Conservation (phyloP, 2,797 vertebrate genomes). For the Otolemur crassicaudatus region DNA sequence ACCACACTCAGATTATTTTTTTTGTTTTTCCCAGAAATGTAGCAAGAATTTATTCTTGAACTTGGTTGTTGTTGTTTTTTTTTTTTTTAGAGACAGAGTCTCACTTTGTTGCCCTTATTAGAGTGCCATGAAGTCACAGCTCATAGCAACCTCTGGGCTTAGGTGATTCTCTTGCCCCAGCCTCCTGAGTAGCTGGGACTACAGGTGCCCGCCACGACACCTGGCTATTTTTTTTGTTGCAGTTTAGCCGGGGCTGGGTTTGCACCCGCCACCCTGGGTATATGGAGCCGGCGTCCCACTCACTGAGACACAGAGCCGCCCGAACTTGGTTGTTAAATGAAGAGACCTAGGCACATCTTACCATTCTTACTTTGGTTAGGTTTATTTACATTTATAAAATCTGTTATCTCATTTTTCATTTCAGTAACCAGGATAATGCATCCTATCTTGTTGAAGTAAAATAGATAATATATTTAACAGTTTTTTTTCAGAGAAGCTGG, state of each 20-base stretch:
- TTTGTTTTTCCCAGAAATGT: slow-evolving; percentile 13
- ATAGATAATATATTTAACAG: neutral
- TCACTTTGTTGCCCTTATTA: too few species aligned
- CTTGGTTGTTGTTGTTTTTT: neutral
- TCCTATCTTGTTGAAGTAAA: neutral
- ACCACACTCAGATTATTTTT: neutral
- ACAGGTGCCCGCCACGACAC: too few species aligned
- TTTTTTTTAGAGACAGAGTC: too few species aligned
- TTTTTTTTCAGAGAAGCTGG: neutral
- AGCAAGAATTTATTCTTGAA: neutral
- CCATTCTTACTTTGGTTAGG: neutral
- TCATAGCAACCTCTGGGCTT: too few species aligned
- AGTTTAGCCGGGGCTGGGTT: too few species aligned
- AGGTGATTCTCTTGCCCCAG: too few species aligned
- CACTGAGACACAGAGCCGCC: too few species aligned
- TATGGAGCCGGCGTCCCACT: too few species aligned
- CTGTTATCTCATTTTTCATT: neutral
- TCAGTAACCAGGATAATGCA: neutral
- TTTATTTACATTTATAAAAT: slow-evolving; percentile 52
- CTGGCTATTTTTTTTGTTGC: too few species aligned
- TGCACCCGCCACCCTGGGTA: too few species aligned
- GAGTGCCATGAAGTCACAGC: too few species aligned
- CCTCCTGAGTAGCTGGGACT: too few species aligned
- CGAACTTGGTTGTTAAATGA: slow-evolving; percentile 46
- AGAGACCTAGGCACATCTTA: neutral